Conservation (phyloP, 2,113 vertebrate genomes). For the Amphiprion ocellaris region DNA sequence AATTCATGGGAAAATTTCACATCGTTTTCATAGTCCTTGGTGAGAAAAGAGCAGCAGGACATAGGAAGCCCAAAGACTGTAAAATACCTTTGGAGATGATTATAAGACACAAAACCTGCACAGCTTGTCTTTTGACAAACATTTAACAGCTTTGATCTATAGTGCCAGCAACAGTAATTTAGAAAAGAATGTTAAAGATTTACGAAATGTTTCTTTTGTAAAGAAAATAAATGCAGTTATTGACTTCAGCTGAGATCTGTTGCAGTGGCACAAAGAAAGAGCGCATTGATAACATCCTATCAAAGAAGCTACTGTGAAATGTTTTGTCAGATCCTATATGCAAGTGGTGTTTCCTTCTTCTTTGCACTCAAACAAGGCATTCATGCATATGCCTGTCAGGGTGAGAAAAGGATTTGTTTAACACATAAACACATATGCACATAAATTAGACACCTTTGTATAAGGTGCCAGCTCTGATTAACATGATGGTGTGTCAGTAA, state of each 20-base stretch:
- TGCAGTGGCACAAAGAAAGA: constrained; percentile 19
- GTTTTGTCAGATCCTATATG: constrained; percentile 17
- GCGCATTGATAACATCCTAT: neutral
- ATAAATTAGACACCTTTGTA: neutral
- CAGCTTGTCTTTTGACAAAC: constrained; percentile 20
- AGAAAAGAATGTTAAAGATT: constrained; percentile 7
- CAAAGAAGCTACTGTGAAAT: constrained; percentile 1
- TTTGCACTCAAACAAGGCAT: constrained; percentile 8
- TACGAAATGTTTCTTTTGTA: constrained; percentile 5
- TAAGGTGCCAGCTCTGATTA: constrained; percentile 7
- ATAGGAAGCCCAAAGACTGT: constrained; percentile 2
- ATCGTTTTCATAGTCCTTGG: constrained; percentile 1
- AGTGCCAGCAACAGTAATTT: neutral
- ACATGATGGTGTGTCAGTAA: neutral
- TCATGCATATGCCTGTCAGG: constrained; percentile 15
- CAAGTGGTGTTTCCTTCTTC: constrained; percentile 13
- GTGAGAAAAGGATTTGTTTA: neutral
- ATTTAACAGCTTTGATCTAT: constrained; percentile 15
- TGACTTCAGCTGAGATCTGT: constrained; percentile 13
- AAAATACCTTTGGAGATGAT: constrained; percentile 23
- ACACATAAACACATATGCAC: neutral
- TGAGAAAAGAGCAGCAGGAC: constrained; percentile 34
- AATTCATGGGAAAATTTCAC: neutral
- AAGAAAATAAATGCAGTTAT: constrained; percentile 6
- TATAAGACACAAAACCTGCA: neutral